These are phyloP conservation scores for Prolemur simus DNA, from an alignment of 2,113 vertebrate genomes.

Conservation along the genomic window DNA sequence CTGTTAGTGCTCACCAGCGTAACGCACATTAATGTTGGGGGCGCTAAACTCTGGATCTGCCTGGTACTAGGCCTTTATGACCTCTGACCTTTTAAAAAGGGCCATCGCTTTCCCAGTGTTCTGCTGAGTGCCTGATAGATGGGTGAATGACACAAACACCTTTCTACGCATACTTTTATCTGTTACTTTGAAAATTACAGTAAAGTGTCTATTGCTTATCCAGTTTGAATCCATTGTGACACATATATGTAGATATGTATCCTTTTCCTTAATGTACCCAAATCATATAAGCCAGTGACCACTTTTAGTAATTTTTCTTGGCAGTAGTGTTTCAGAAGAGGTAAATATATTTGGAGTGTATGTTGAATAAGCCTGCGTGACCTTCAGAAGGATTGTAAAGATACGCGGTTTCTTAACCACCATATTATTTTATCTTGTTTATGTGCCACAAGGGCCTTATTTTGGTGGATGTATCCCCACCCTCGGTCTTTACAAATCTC, in stretches of 20 bases:
- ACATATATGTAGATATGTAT: no score
- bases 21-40: neutral
- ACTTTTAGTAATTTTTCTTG: neutral
- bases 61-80: neutral
- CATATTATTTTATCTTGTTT: neutral
- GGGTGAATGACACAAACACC: neutral
- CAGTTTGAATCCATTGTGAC: neutral
- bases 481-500: neutral
- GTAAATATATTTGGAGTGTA: neutral
- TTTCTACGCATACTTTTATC: neutral
- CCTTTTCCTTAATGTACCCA: neutral
- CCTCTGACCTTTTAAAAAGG: neutral
- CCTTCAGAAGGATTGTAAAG: neutral
- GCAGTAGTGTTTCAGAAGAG: neutral
- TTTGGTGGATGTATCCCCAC: neutral
- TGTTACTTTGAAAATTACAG: neutral
- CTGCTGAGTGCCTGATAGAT: neutral
- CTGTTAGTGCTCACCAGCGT: neutral
- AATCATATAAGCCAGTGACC: neutral
- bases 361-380: neutral
- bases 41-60: neutral
- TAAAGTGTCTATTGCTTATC: neutral
- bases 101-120: neutral
- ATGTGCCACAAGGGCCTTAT: neutral
- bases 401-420: neutral